These are phyloP conservation scores for Mesorhabditis belari DNA, from an alignment of 2,888 invertebrate genomes.

Conservation along the genomic window DNA sequence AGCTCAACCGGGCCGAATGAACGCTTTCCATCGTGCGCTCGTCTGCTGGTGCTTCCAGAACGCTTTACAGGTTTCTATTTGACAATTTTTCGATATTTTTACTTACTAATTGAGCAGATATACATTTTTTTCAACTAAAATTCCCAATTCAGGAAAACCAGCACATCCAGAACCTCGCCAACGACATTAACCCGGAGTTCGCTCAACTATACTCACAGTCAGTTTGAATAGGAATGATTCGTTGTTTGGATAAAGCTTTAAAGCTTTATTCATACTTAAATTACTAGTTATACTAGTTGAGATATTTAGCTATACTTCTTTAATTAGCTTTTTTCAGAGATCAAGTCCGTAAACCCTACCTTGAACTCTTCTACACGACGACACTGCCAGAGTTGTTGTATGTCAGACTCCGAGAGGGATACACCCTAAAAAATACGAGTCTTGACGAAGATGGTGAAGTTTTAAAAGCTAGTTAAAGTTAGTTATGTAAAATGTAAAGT, in stretches of 20 bases:
- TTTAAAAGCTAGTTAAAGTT: background rate
- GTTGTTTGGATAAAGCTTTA: too few species aligned
- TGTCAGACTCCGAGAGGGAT: conserved; percentile 71
- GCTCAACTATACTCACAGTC: conserved; percentile 28
- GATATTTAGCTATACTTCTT: background rate
- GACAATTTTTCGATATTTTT: too few species aligned
- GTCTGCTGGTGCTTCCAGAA: conserved; percentile 64
- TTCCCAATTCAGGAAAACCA: conserved; percentile 24
- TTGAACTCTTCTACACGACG: conserved; percentile 12
- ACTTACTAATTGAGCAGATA: too few species aligned
- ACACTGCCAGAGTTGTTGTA: conserved; percentile 65
- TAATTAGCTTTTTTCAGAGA: conserved; percentile 1
- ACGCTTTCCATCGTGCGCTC: conserved; percentile 63
- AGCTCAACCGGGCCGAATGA: conserved; percentile 52
- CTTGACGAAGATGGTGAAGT: conserved; percentile 29
- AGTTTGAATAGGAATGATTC: conserved; percentile 3
- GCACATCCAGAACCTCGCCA: conserved; percentile 26
- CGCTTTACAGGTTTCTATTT: conserved; percentile 48
- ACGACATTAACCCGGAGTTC: conserved; percentile 60
- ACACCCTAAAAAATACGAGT: conserved; percentile 62
- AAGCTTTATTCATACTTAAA: too few species aligned
- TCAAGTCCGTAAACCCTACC: conserved; percentile 15
- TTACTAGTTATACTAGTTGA: too few species aligned
- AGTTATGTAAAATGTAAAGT: background rate
- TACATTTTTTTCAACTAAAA: background rate